A percentile compares a stretch with the other conserved stretches of the same genome.
phyloP scores from a whole-genome alignment of 2,888 invertebrate species.

The Furcula furcula region DNA sequence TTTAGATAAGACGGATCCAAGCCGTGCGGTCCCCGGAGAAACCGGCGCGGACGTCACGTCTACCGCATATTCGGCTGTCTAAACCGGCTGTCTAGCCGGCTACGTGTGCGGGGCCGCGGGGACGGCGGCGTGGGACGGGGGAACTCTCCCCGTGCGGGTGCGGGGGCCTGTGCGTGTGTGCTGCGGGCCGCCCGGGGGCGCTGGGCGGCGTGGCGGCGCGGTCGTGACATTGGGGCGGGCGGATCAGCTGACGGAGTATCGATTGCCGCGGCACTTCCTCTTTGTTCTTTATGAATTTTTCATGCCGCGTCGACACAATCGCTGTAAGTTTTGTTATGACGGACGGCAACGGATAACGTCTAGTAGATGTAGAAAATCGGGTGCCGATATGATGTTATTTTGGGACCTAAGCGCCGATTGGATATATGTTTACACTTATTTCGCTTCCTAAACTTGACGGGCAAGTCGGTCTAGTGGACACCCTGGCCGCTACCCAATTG shows the following conservation, averaged over 20 bases:
- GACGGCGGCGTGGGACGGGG: conserved; percentile 15
- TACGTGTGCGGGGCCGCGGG: conserved; percentile 11
- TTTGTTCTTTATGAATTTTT: conserved; percentile 72
- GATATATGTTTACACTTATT: no score
- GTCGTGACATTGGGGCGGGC: conserved; percentile 78
- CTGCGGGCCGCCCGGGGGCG: conserved; percentile 42
- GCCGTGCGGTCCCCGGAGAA: not conserved
- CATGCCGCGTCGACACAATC: conserved; percentile 39
- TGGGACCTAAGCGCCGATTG: no score
- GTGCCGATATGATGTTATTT: no score
- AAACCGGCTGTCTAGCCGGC: conserved; percentile 1
- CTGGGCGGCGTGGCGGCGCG: conserved; percentile 41
- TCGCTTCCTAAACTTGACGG: no score
- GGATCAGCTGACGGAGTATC: conserved; percentile 75
- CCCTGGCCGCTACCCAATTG: no score
- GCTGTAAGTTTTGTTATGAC: conserved; percentile 49
- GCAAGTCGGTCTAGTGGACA: no score
- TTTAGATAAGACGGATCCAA: conserved; percentile 6
- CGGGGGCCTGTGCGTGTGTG: conserved; percentile 19
- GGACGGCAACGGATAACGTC: conserved; percentile 13
- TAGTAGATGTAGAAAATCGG: no score
- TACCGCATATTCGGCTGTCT: not conserved
- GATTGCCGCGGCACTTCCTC: conserved; percentile 67
- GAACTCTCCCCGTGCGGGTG: conserved; percentile 13
- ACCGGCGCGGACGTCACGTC: conserved; percentile 3